Base-by-base conservation (phyloP, 2,113 vertebrate species). In the Chionomys nivalis region DNA sequence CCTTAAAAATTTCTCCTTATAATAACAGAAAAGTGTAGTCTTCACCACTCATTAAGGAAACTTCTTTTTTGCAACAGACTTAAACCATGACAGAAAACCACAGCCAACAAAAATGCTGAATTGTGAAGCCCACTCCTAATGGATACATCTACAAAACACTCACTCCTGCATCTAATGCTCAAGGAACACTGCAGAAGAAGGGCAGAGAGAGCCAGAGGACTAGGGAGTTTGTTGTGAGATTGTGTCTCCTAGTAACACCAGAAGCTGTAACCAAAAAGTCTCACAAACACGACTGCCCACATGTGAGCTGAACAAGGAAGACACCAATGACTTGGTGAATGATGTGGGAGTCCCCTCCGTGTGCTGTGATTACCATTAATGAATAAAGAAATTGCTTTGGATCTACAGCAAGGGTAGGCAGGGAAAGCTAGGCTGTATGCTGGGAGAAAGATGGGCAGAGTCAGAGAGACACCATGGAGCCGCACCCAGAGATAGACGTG, bases 401-500 rank as follows among this genome's bases (percentile, higher is more conserved):
- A 58, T 6, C 19, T 58, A 58, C 19, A 58, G 58, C 58, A 58
- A 58, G 58, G 58, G 58, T 58, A 58, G 58, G 19, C 58, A 58
- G 19, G 19, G 19, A 58, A 58, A 58, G 58, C 58, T 58, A 21
- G 58, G 58, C 58, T 58, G 19, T 5, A 58, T 21, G 58, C 19
- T 21, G 58, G 58, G 58, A 58, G 58, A 58, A 58, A 58, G 19
- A 58, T 21, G 1, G 58, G 58, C 19, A 21, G 6, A 58, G 58
- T 58, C 58, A 58, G 58, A 58, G 19, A 58, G 19, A 58, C 19
- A 21, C 58, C 58, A 58, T 58, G 58, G 58, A 58, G 58, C 17
- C 17, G 1, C 1, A 1, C 17, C 55, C 17, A 0, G 17, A 58
- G 17, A 58, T 58, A 21, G 58, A 58, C 19, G 4, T 58, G 19